phyloP scores from a whole-genome alignment of 1,140 invertebrate species.

The Drosophila melanogaster region Release_6_plus_ISO1_MT NT_033777.3:24822501-24823000 shows the following conservation, averaged over 20 bases:
- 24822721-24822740: slow-evolving; percentile 52
- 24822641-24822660: slow-evolving; percentile 83
- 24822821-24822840: slow-evolving; percentile 82
- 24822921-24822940: slow-evolving; percentile 81
- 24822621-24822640: slow-evolving; percentile 85
- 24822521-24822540: slow-evolving; percentile 86
- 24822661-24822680: slow-evolving; percentile 83
- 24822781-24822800: slow-evolving; percentile 88
- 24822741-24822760: slow-evolving; percentile 84
- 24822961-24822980: slow-evolving; percentile 88
- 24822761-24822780: slow-evolving; percentile 89
- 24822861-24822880: slow-evolving; percentile 13
- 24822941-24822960: slow-evolving; percentile 85
- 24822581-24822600: slow-evolving; percentile 84
- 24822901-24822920: slow-evolving; percentile 86
- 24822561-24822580: slow-evolving; percentile 1
- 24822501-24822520: slow-evolving; percentile 86
- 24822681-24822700: slow-evolving; percentile 63
- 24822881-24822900: slow-evolving; percentile 86
- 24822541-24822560: slow-evolving; percentile 82
- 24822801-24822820: slow-evolving; percentile 88
- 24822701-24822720: slow-evolving; percentile 64
- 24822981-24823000: slow-evolving; percentile 89
- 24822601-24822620: slow-evolving; percentile 86
- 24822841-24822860: not conserved